Percentiles rank a stretch among this genome's conserved stretches.
Evolutionary conservation across 1,140 invertebrate genomes (phyloP).

Genomic region (Bombyx mandarina): DNA sequence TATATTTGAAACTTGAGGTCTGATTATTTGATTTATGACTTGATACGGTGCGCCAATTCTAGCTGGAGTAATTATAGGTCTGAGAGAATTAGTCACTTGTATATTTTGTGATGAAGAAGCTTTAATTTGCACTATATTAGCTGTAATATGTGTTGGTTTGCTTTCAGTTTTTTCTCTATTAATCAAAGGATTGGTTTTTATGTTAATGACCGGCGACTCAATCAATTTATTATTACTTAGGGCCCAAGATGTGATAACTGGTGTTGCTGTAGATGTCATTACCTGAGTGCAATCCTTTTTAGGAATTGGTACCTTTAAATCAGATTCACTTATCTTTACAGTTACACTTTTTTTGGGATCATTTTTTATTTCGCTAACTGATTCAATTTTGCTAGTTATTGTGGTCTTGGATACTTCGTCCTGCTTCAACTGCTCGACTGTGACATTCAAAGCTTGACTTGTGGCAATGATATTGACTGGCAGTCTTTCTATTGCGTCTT

Average conservation of each 20-base stretch:
- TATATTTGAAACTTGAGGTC: conserved; percentile 52
- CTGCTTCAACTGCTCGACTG: conserved; percentile 25
- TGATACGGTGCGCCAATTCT: conserved; percentile 56
- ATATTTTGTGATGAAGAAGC: conserved; percentile 34
- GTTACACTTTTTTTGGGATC: conserved; percentile 22
- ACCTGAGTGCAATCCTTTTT: conserved; percentile 65
- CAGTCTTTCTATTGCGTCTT: conserved; percentile 52
- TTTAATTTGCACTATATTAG: conserved; percentile 64
- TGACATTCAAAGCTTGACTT: conserved; percentile 37
- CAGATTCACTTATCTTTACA: conserved; percentile 25
- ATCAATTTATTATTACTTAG: conserved; percentile 51
- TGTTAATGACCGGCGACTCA: conserved; percentile 53
- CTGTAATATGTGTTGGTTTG: conserved; percentile 57
- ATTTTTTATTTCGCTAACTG: conserved; percentile 33
- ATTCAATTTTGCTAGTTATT: conserved; percentile 28
- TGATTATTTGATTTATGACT: conserved; percentile 64
- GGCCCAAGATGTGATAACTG: conserved; percentile 71
- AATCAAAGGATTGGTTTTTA: conserved; percentile 27
- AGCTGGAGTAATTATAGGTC: conserved; percentile 45
- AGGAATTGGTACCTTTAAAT: conserved; percentile 38
- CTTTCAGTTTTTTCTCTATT: conserved; percentile 46
- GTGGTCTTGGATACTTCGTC: conserved; percentile 28
- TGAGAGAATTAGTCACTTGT: conserved; percentile 35
- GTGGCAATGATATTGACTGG: conserved; percentile 55
- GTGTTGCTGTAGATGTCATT: conserved; percentile 66